Conservation (phyloP, 2,888 invertebrate genomes). For the Frankliniella fusca region DNA sequence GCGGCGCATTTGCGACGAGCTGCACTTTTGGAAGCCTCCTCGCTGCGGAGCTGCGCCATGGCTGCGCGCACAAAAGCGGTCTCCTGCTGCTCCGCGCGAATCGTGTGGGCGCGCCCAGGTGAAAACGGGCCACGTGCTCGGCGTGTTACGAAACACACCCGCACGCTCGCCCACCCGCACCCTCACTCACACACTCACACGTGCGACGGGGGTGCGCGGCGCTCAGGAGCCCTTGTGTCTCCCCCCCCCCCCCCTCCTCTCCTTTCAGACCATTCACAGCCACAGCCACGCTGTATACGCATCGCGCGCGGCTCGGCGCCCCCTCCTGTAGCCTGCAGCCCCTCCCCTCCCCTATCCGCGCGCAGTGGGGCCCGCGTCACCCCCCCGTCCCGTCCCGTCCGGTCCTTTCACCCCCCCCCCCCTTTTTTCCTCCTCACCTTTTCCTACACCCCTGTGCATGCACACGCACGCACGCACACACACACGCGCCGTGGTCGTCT, state of each 20-base stretch:
- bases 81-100: too few species aligned
- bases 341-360: neutral
- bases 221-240: neutral
- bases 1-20: neutral
- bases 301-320: too few species aligned
- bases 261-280: slow-evolving; percentile 1
- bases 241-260: neutral
- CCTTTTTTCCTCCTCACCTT: neutral
- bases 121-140: neutral
- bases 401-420: neutral
- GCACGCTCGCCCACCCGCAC: neutral
- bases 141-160: neutral
- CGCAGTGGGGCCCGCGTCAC: neutral
- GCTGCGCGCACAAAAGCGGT: neutral
- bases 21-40: neutral
- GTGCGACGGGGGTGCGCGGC: neutral
- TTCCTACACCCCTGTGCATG: neutral
- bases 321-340: too few species aligned
- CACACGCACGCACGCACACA: neutral
- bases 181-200: neutral
- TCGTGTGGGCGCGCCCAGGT: neutral
- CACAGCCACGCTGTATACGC: neutral
- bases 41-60: neutral
- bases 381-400: too few species aligned
- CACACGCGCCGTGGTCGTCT: neutral